Evolutionary conservation across 2,888 invertebrate species (phyloP), one percentile per base, ranked within the genome.

Genomic region (Epicampocera succincta): DNA sequence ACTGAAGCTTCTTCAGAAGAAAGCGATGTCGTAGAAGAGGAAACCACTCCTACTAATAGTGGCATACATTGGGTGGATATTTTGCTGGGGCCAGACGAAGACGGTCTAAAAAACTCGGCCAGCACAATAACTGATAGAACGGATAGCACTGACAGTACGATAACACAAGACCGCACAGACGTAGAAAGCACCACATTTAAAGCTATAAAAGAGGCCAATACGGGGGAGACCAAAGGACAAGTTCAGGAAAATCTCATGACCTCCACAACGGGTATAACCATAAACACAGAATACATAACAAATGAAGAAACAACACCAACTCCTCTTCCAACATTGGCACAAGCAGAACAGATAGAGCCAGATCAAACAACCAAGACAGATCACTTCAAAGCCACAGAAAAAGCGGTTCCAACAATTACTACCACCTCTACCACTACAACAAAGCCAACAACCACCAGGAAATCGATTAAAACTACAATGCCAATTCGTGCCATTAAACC

Each of bases 41-140:
- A 84, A 12, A 86, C 88, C 0, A 80, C 84, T 0, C 66, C 75
- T 0, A 84, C 42, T 0, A 78, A 85, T 58, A 86, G 85, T 3
- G 85, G 86, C 0, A 38, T 87, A 3, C 86, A 87, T 21, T 88
- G 89, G 88, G 86, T 89, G 13, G 89, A 89, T 61, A 65, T 89
- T 15, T 71, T 89, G 3, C 76, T 89, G 3, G 90, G 87, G 0
- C 85, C 89, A 12, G 88, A 88, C 77, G 88, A 89, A 1, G 87
- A 88, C 2, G 87, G 88, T 0, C 58, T 63, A 1, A 73, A 72
- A 38, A 11, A 25, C 9, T 21, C 74, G 0, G 44, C 50, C 1
- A 58, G 66, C 8, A 61, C 50, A 0, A 9, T 61, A 15, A 42
- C 83, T 0, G 72, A 84, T 33, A 71, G 74, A 73, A 8, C 66